phyloP scores from a whole-genome alignment of 2,888 invertebrate species.

The Argynnis bischoffii region DNA sequence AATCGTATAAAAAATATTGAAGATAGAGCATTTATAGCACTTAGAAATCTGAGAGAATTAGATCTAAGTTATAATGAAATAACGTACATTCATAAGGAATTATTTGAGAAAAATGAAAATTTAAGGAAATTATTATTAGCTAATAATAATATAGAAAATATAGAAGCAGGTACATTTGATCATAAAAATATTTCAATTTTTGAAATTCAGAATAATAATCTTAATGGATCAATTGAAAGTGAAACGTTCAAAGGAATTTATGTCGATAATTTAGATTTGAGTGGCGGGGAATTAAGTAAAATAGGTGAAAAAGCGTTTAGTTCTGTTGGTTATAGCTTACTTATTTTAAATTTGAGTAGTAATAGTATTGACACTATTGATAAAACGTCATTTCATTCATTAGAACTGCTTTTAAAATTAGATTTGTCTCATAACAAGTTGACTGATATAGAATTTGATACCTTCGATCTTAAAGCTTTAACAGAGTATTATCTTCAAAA shows the following conservation, averaged over 20 bases:
- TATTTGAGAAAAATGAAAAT: constrained; percentile 24
- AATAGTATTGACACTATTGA: constrained; percentile 28
- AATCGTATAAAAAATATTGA: constrained; percentile 30
- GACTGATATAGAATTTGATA: constrained; percentile 25
- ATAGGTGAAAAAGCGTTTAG: constrained; percentile 31
- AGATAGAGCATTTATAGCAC: constrained; percentile 13
- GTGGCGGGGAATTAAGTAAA: constrained; percentile 19
- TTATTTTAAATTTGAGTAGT: constrained; percentile 30
- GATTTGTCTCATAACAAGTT: constrained; percentile 34
- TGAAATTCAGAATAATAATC: constrained; percentile 24
- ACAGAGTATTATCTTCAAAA: constrained; percentile 28
- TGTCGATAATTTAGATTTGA: constrained; percentile 27
- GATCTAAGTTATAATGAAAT: constrained; percentile 32
- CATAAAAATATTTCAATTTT: constrained; percentile 27
- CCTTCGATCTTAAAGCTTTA: constrained; percentile 25
- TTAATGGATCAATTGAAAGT: constrained; percentile 26
- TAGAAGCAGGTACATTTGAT: constrained; percentile 30
- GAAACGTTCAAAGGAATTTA: constrained; percentile 29
- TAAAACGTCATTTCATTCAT: constrained; percentile 23
- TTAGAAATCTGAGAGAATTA: constrained; percentile 24
- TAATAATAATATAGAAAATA: constrained; percentile 27
- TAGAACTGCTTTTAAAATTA: constrained; percentile 22
- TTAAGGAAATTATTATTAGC: constrained; percentile 22
- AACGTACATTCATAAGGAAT: constrained; percentile 6
- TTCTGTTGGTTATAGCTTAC: constrained; percentile 20